Evolutionary conservation across 2,888 invertebrate genomes (phyloP), one percentile per base, ranked within the genome.

Genomic region (Bombylius major): DNA sequence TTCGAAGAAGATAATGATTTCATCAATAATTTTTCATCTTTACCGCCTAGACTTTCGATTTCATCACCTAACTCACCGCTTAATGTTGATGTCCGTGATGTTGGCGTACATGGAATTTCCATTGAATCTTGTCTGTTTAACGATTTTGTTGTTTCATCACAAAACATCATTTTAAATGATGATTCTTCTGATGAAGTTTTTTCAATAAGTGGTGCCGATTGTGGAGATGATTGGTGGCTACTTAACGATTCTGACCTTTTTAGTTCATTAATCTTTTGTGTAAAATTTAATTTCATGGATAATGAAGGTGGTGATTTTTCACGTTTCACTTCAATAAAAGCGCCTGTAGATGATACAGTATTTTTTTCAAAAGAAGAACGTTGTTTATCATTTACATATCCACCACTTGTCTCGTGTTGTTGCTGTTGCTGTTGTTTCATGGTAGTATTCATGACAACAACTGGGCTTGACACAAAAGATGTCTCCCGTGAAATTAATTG

Each of bases 381-480:
- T 9, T 36, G 36, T 9, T 36, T 6, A 6, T 36, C 7, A 6
- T 36, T 6, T 36, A 1, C 7, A 8, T 36, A 9, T 36, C 9
- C 7, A 6, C 9, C 7, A 6, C 9, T 6, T 11, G 8, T 8
- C 11, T 42, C 11, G 70, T 61, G 58, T 58, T 59, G 64, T 58
- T 60, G 65, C 46, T 61, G 64, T 53, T 76, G 73, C 60, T 36
- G 47, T 48, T 57, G 59, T 8, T 55, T 46, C 48, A 54, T 53
- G 53, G 34, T 50, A 47, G 11, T 47, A 11, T 23, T 47, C 5
- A 4, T 47, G 23, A 50, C n/a, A 23, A 23, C 23, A 23, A 23
- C 23, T 66, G 78, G 76, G 61, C 76, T 77, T 0, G 79, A 82
- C 65, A 80, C 76, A 64, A 80, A 80, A 5, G 80, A 79, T 4